Evolutionary conservation across 1,140 invertebrate species (phyloP).

Genomic region (Chrysoperla carnea): DNA sequence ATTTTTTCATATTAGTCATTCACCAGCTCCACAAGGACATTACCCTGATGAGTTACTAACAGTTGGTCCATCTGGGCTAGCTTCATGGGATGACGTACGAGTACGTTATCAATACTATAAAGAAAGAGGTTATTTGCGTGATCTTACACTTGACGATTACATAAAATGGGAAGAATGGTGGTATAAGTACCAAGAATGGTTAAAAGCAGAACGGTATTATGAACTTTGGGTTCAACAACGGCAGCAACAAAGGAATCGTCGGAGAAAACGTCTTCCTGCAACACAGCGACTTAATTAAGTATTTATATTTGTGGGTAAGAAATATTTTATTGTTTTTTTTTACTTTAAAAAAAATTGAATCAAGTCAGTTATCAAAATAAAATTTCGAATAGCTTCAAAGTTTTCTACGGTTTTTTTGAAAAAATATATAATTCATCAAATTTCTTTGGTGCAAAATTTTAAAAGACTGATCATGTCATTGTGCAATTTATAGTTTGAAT

Average conservation of each 20-base stretch:
- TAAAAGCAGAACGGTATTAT: conserved; percentile 65
- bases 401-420: too few species aligned
- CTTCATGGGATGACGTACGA: conserved; percentile 69
- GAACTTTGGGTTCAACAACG: conserved; percentile 47
- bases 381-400: too few species aligned
- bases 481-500: too few species aligned
- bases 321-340: too few species aligned
- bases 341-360: too few species aligned
- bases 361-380: too few species aligned
- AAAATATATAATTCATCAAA: too few species aligned
- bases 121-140: conserved; percentile 62
- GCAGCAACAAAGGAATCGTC: conserved; percentile 22
- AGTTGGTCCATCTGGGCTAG: conserved; percentile 48
- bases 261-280: conserved; percentile 25
- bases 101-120: conserved; percentile 76
- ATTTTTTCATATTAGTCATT: conserved; percentile 32
- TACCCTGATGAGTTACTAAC: conserved; percentile 55
- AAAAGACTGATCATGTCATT: too few species aligned
- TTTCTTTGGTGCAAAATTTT: too few species aligned
- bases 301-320: background rate
- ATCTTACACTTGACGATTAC: conserved; percentile 62
- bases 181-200: conserved; percentile 83
- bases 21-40: conserved; percentile 52
- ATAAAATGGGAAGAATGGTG: conserved; percentile 89
- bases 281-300: conserved; percentile 24